Evolutionary conservation across 2,113 vertebrate genomes (phyloP).

Genomic region (Setophaga petechia): DNA sequence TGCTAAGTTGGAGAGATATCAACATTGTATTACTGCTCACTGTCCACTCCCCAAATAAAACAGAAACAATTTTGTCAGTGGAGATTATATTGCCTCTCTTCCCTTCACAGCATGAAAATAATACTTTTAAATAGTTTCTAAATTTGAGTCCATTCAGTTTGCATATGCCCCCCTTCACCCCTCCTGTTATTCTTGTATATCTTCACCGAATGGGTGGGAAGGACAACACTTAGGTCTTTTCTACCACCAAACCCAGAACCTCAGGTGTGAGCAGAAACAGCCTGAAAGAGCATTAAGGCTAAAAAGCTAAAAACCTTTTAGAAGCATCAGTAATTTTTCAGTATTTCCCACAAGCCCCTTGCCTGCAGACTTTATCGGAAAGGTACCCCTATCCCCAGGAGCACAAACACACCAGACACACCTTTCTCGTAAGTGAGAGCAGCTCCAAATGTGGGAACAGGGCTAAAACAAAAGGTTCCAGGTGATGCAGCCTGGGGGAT

Average conservation of each 20-base stretch:
- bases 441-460: background rate
- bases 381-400: rapidly evolving
- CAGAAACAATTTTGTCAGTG: background rate
- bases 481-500: background rate
- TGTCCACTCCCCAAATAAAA: background rate
- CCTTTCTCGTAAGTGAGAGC: background rate
- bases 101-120: background rate
- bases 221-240: background rate
- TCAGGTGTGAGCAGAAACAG: background rate
- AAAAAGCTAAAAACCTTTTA: constrained; percentile 48
- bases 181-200: background rate
- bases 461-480: background rate
- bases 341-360: background rate
- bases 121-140: background rate
- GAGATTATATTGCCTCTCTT: background rate
- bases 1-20: background rate
- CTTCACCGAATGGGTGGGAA: background rate
- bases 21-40: background rate
- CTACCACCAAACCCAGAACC: background rate
- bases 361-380: background rate
- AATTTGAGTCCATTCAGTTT: background rate
- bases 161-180: background rate
- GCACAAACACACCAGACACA: background rate
- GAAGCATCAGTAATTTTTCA: constrained; percentile 1
- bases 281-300: background rate